These are phyloP conservation scores for Drosophila trapezifrons DNA, from an alignment of 1,140 invertebrate genomes.

Conservation along the genomic window DNA sequence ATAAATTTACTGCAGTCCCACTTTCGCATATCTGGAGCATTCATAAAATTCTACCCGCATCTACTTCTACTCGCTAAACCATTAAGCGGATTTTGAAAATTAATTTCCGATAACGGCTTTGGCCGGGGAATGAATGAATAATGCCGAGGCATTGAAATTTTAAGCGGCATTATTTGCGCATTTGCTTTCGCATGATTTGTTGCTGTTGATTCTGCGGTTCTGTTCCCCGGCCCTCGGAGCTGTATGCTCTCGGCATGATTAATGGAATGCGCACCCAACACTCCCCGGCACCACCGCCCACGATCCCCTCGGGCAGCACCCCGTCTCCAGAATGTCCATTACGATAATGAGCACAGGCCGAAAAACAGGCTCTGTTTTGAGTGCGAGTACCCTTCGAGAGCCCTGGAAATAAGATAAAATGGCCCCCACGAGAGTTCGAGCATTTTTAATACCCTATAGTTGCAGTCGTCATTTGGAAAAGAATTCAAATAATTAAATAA, in stretches of 20 bases:
- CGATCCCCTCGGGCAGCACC: conserved; percentile 9
- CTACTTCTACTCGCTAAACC: conserved; percentile 22
- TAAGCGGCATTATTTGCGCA: conserved; percentile 59
- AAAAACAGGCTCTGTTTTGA: conserved; percentile 13
- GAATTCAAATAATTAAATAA: too few relatives aligned
- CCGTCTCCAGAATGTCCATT: conserved; percentile 44
- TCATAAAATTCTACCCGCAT: conserved; percentile 31
- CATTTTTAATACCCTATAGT: conserved; percentile 6
- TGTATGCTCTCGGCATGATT: conserved; percentile 47
- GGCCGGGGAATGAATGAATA: conserved; percentile 41
- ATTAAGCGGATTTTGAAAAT: conserved; percentile 52
- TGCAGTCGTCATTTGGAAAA: not conserved
- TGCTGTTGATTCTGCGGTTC: conserved; percentile 58
- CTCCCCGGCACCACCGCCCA: not conserved
- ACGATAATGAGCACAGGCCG: conserved; percentile 53
- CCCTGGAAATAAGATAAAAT: conserved; percentile 5
- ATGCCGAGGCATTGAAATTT: conserved; percentile 58
- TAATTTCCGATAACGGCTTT: conserved; percentile 57
- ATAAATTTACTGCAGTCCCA: not conserved
- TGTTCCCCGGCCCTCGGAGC: conserved; percentile 43
- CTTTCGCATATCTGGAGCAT: conserved; percentile 24
- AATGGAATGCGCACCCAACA: conserved; percentile 46
- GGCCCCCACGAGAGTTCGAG: not conserved
- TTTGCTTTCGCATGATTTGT: conserved; percentile 57
- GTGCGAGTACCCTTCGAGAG: conserved; percentile 12